Conservation (phyloP, 2,797 vertebrate genomes). For the Neopelma chrysocephalum region DNA sequence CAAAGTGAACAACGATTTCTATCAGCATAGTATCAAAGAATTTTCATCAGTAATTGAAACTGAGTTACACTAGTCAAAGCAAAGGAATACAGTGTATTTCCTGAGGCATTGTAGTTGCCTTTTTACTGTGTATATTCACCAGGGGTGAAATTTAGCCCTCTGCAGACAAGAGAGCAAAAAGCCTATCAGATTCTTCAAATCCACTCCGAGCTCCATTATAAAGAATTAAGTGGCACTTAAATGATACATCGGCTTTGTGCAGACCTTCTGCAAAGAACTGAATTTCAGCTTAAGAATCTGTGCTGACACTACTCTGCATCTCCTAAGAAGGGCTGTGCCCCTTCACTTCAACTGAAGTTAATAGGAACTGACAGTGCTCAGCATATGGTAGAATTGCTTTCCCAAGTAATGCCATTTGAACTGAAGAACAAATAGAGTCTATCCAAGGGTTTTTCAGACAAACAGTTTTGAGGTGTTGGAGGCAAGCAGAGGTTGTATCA, state of each 20-base stretch:
- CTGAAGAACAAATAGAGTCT: not conserved
- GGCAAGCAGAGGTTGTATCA: not conserved
- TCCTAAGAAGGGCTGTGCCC: not conserved
- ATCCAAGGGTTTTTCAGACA: not conserved
- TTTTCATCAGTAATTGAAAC: conserved; percentile 31
- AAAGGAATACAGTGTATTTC: conserved; percentile 2
- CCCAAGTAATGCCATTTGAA: not conserved
- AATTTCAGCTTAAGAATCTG: conserved; percentile 15
- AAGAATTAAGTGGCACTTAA: conserved; percentile 55
- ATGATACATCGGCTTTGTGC: conserved; percentile 3
- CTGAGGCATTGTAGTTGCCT: conserved; percentile 8
- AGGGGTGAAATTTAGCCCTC: conserved; percentile 25
- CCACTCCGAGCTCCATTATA: not conserved
- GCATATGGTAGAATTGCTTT: not conserved
- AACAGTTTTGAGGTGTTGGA: not conserved
- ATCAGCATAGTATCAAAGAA: not conserved
- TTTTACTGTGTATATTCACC: conserved; percentile 18
- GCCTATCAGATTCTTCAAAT: conserved; percentile 22
- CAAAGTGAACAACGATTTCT: not conserved
- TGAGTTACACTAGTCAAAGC: conserved; percentile 6
- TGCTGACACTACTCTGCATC: not conserved
- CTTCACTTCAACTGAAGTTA: not conserved
- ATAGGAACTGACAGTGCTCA: not conserved
- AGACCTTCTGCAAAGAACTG: not conserved
- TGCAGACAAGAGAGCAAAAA: conserved; percentile 36